Evolutionary conservation across 1,140 invertebrate genomes (phyloP).

Genomic region (Coptotermes formosanus): DNA sequence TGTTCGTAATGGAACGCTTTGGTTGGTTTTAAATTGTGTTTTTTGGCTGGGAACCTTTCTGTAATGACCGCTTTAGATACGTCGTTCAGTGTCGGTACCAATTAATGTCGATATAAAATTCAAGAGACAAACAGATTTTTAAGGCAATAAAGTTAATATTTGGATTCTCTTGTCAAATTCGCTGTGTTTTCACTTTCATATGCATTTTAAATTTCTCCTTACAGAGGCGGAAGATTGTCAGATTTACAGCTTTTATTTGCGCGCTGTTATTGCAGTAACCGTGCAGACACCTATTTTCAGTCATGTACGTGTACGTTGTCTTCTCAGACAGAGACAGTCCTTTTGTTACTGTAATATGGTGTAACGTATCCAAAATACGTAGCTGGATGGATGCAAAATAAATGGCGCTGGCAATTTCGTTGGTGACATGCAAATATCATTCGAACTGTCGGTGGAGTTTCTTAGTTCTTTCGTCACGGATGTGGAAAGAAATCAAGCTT

Average conservation of each 20-base stretch:
- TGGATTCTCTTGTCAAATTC: background rate
- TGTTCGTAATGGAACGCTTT: background rate
- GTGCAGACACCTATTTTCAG: background rate
- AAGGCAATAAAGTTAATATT: background rate
- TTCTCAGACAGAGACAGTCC: background rate
- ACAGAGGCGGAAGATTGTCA: background rate
- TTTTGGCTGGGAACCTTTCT: background rate
- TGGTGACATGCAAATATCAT: no score
- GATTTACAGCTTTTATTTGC: background rate
- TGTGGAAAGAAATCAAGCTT: no score
- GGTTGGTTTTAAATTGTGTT: constrained; percentile 19
- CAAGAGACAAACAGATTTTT: background rate
- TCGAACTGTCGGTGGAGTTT: no score
- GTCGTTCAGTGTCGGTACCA: background rate
- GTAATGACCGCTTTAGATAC: background rate
- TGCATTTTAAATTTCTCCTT: background rate
- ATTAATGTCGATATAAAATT: background rate
- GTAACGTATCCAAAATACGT: background rate
- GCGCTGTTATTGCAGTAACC: background rate
- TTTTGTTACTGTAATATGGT: background rate
- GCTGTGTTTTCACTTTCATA: background rate
- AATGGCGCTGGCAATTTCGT: no score
- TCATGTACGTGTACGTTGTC: background rate
- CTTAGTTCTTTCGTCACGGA: no score
- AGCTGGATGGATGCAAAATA: background rate